Percentiles rank a stretch among this genome's conserved stretches.
Evolutionary conservation across 2,797 vertebrate genomes (phyloP).

Genomic region (Protosalanx chinensis): DNA sequence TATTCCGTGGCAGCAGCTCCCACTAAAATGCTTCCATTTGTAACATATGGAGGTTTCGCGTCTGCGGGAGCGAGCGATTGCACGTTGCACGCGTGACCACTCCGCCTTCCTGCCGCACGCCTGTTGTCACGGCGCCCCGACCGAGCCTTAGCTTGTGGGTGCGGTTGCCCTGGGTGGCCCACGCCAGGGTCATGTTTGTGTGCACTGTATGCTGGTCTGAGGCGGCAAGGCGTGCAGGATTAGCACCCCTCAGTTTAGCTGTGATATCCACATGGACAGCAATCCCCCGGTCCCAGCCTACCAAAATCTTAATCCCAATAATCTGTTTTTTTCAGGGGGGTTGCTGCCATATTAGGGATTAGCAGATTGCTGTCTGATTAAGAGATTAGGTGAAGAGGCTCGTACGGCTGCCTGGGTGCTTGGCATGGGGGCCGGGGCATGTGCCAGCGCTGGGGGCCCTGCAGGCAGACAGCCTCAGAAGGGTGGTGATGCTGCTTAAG

Average conservation of each 20-base stretch:
- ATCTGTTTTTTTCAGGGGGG: conserved; percentile 27
- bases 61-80: background rate
- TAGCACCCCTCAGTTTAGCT: conserved; percentile 17
- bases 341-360: conserved; percentile 31
- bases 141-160: conserved; percentile 21
- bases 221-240: conserved; percentile 8
- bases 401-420: background rate
- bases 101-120: conserved; percentile 9
- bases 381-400: conserved; percentile 27
- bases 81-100: conserved; percentile 9
- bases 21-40: conserved; percentile 48
- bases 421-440: background rate
- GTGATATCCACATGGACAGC: conserved; percentile 23
- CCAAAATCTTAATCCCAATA: conserved; percentile 27
- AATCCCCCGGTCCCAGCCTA: conserved; percentile 7
- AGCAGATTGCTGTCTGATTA: conserved; percentile 44
- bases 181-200: conserved; percentile 4
- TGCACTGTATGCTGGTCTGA: background rate
- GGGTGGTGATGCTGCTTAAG: background rate
- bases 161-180: too few relatives aligned
- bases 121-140: conserved; percentile 27
- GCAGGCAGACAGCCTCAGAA: background rate
- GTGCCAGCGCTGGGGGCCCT: background rate
- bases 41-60: conserved; percentile 27
- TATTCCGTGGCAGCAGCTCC: conserved; percentile 39